Base-by-base conservation (phyloP, 1,140 invertebrate genomes). In the Parasteatoda tepidariorum region DNA sequence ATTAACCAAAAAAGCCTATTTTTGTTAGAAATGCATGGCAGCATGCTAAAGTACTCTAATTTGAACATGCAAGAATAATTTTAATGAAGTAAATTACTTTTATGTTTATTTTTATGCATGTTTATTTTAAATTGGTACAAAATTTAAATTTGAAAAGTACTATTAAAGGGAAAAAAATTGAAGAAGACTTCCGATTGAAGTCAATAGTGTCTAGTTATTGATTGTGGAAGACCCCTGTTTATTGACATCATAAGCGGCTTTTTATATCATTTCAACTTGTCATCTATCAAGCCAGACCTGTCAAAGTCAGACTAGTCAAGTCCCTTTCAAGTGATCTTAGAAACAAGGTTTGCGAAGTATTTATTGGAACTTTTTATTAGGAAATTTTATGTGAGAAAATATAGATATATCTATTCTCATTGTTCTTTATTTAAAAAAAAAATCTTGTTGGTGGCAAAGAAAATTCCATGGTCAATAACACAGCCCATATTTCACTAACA, bases 201-300 rank as follows among this genome's bases (percentile, higher is more conserved):
- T 68, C 62, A 79, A 67, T 79, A 30, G 31, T n/a, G 48, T 79
- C n/a, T n/a, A n/a, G n/a, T n/a, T n/a, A n/a, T n/a, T n/a, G n/a
- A n/a, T n/a, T n/a, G 78, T 82, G 33, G 78, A 67, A 61, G 66
- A 67, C 31, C 78, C 57, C 71, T 22, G 55, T 48, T 71, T n/a
- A 22, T 59, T 59, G 66, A 70, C 48, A 67, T 59, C 78, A 54
- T 67, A 28, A 82, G 24, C 28, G 41, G 78, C 66, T 31, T 54
- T 15, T n/a, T 48, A 31, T 33, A 62, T 24, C 67, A 82, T 82
- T 71, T 54, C 18, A 22, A 33, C 22, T 48, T 70, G 78, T 71
- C 78, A 82, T 82, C 78, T 70, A 82, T 82, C 78, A 82, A 81
- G 15, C 31, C 61, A 61, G 48, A 70, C 66, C 66, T 61, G 78